A percentile compares a stretch with the other conserved stretches of the same genome.
Evolutionary conservation across 2,797 vertebrate genomes (phyloP).

Genomic region (Myotis myotis): DNA sequence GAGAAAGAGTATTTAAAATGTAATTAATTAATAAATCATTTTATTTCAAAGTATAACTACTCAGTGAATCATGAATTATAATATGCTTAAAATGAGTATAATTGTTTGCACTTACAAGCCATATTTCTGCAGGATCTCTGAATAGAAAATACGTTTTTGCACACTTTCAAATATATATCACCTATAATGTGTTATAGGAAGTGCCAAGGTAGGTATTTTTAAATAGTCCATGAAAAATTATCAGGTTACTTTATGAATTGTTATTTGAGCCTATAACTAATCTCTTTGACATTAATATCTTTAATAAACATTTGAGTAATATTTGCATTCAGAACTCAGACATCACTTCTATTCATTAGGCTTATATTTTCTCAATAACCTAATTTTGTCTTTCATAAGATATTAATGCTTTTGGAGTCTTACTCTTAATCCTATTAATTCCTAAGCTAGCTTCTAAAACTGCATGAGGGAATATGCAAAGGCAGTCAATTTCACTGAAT

Average conservation of each 20-base stretch:
- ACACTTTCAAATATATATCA: neutral
- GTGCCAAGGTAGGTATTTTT: conserved; percentile 24
- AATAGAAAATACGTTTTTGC: conserved; percentile 16
- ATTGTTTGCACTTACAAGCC: neutral
- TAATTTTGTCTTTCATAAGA: conserved; percentile 74
- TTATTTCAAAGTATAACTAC: conserved; percentile 8
- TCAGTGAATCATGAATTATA: neutral
- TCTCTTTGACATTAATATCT: conserved; percentile 68
- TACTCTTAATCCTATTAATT: conserved; percentile 67
- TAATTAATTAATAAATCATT: neutral
- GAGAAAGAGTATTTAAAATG: neutral
- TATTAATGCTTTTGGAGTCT: conserved; percentile 68
- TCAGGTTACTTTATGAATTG: conserved; percentile 47
- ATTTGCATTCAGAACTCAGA: conserved; percentile 58
- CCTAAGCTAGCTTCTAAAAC: conserved; percentile 66
- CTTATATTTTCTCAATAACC: conserved; percentile 70
- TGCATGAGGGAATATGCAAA: conserved; percentile 41
- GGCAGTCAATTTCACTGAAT: conserved; percentile 36
- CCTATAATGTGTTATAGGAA: neutral
- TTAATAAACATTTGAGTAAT: conserved; percentile 66
- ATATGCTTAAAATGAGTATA: neutral
- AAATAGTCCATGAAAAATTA: conserved; percentile 47
- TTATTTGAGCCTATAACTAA: conserved; percentile 55
- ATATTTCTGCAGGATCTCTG: neutral
- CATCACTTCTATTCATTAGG: conserved; percentile 55